phyloP scores from a whole-genome alignment of 2,797 vertebrate genomes.

The Xenops minutus region DNA sequence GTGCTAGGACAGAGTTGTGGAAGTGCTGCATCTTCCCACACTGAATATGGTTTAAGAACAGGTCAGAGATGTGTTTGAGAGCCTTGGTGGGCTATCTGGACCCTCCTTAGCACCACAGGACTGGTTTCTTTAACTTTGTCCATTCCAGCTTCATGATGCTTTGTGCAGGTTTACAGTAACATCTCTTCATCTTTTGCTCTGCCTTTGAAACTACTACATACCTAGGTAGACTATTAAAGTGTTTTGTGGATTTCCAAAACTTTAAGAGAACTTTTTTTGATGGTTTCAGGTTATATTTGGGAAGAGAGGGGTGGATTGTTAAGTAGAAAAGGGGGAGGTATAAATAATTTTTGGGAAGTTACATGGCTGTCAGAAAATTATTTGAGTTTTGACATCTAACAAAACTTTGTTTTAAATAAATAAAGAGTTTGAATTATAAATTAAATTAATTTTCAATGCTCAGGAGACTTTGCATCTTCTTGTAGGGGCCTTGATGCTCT shows the following conservation, averaged over 20 bases:
- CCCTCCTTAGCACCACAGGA: rapidly evolving
- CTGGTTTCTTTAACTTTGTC: not conserved
- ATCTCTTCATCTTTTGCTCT: not conserved
- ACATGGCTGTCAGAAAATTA: not conserved
- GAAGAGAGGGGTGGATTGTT: not conserved
- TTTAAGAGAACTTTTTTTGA: not conserved
- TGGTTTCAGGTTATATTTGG: not conserved
- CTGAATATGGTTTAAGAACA: not conserved
- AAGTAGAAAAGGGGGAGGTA: not conserved
- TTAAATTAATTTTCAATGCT: not conserved
- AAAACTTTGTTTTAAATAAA: not conserved
- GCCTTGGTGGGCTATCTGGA: too few species aligned
- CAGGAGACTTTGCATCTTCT: not conserved
- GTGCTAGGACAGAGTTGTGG: not conserved
- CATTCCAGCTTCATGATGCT: not conserved
- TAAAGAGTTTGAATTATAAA: not conserved
- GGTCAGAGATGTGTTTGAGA: not conserved
- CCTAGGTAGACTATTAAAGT: rapidly evolving
- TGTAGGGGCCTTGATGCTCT: constrained; percentile 88
- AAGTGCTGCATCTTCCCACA: not conserved
- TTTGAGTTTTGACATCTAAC: not conserved
- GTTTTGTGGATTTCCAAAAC: not conserved
- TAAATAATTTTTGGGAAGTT: not conserved
- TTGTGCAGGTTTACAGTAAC: not conserved
- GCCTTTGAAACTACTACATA: not conserved